A percentile compares a stretch with the other conserved stretches of the same genome.
phyloP scores from a whole-genome alignment of 1,140 invertebrate genomes.

The Anadara kagoshimensis region DNA sequence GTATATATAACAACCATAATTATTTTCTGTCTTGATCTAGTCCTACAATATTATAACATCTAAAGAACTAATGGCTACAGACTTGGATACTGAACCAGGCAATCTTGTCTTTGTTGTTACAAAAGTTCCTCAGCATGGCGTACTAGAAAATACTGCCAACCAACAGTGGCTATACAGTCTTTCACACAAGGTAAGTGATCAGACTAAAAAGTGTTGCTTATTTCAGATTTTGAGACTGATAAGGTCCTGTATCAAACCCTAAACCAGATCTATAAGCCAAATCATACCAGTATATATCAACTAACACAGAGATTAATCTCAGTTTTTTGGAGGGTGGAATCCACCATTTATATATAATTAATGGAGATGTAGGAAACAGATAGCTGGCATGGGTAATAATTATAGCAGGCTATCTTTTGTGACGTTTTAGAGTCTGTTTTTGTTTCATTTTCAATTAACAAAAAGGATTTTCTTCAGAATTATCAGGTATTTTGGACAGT shows the following conservation, averaged over 20 bases:
- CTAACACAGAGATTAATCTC: no score
- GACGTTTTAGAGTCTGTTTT: no score
- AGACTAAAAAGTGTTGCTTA: neutral
- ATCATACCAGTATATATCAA: no score
- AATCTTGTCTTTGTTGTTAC: conserved; percentile 61
- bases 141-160: conserved; percentile 60
- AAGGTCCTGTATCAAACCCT: neutral
- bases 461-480: no score
- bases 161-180: conserved; percentile 49
- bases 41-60: conserved; percentile 62
- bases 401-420: no score
- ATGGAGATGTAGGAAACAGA: no score
- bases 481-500: no score
- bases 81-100: conserved; percentile 59
- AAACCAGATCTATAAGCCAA: no score
- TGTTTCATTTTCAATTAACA: no score
- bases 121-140: conserved; percentile 54
- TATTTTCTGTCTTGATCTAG: conserved; percentile 19
- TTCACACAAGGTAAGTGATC: conserved; percentile 67
- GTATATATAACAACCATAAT: neutral
- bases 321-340: no score
- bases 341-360: no score
- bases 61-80: conserved; percentile 56
- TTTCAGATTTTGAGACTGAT: neutral
- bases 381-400: no score